phyloP scores from a whole-genome alignment of 2,888 invertebrate species.

The Leptodirus hochenwartii region DNA sequence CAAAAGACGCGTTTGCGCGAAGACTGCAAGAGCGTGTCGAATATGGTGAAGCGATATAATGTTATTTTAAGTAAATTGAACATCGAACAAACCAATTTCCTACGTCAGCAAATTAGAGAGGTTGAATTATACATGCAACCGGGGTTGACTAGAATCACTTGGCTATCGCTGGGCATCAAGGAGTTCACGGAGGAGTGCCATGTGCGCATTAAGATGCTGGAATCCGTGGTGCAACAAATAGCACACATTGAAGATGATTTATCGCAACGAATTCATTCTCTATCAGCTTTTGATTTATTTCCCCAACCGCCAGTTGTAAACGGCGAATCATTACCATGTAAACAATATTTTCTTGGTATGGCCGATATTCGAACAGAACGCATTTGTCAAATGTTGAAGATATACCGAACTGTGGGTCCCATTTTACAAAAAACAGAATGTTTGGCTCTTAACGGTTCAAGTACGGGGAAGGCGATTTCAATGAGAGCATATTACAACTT shows the following conservation, averaged over 20 bases:
- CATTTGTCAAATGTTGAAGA: conserved; percentile 43
- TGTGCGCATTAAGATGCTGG: conserved; percentile 36
- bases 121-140: conserved; percentile 62
- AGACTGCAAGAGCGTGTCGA: conserved; percentile 41
- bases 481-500: conserved; percentile 62
- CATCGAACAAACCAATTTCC: conserved; percentile 50
- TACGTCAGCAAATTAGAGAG: conserved; percentile 47
- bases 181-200: conserved; percentile 48
- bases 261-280: conserved; percentile 33
- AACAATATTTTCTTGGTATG: conserved; percentile 54
- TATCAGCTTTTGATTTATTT: conserved; percentile 40
- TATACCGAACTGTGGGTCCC: conserved; percentile 66
- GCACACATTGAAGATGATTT: conserved; percentile 48
- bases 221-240: conserved; percentile 48
- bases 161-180: conserved; percentile 68
- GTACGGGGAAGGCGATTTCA: conserved; percentile 51
- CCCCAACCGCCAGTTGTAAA: conserved; percentile 21
- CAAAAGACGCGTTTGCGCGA: conserved; percentile 43
- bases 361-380: conserved; percentile 49
- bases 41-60: conserved; percentile 47
- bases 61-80: conserved; percentile 42
- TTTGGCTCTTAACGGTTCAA: conserved; percentile 59
- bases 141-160: conserved; percentile 65
- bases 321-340: conserved; percentile 19
- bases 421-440: conserved; percentile 74